phyloP scores from a whole-genome alignment of 2,113 vertebrate species.

The human (Homo sapiens) region GRCh38 chr3:160963501-160964000 shows the following conservation, averaged over 20 bases:
- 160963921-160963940: background rate
- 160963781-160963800: background rate
- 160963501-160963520: background rate
- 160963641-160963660: background rate
- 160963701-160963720: background rate
- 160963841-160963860: background rate
- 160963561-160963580: background rate
- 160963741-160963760: background rate
- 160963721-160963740: background rate
- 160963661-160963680: background rate
- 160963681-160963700: background rate
- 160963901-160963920: background rate
- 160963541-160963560: background rate
- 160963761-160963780: background rate
- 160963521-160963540: background rate
- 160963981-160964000: background rate
- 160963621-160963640: background rate
- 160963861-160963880: background rate
- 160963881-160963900: background rate
- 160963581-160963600: background rate
- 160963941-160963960: background rate
- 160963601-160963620: background rate
- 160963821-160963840: background rate
- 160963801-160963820: background rate
- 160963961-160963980: background rate